A percentile compares a stretch with the other conserved stretches of the same genome.
These are phyloP conservation scores for Diabrotica undecimpunctata DNA, from an alignment of 1,140 invertebrate genomes.

Conservation along the genomic window DNA sequence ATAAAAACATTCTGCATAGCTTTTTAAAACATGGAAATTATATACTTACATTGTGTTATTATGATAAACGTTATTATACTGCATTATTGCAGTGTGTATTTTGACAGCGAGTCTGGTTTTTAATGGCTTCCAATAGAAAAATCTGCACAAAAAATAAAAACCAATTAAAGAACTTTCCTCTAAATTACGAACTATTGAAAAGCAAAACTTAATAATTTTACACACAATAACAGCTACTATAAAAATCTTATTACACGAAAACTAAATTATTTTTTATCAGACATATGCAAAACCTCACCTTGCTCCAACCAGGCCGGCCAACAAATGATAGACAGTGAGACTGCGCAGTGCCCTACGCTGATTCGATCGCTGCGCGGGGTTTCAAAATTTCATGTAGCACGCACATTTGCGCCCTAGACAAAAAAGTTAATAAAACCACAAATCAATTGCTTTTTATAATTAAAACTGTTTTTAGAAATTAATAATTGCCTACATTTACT, in stretches of 20 bases:
- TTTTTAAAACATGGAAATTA: not conserved
- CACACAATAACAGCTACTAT: too few relatives aligned
- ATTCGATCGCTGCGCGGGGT: not conserved
- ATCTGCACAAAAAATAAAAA: conserved; percentile 34
- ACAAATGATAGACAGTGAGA: conserved; percentile 45
- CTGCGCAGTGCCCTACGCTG: conserved; percentile 9
- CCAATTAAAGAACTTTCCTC: too few relatives aligned
- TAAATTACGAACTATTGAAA: too few relatives aligned
- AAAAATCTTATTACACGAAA: too few relatives aligned
- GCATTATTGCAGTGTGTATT: conserved; percentile 38
- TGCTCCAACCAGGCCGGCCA: conserved; percentile 56
- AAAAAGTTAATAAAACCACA: not conserved
- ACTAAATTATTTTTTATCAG: too few relatives aligned
- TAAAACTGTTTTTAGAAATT: too few relatives aligned
- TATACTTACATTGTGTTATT: conserved; percentile 40
- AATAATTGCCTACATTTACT: too few relatives aligned
- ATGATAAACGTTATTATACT: conserved; percentile 45
- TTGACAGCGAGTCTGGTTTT: conserved; percentile 30
- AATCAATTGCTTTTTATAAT: not conserved
- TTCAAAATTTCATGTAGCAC: not conserved
- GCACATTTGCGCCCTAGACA: not conserved
- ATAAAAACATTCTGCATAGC: not conserved
- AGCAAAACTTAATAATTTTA: too few relatives aligned
- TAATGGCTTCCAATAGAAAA: conserved; percentile 41
- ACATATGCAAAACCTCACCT: conserved; percentile 28